phyloP scores from a whole-genome alignment of 2,797 vertebrate genomes.

The Diplodus sargus region DNA sequence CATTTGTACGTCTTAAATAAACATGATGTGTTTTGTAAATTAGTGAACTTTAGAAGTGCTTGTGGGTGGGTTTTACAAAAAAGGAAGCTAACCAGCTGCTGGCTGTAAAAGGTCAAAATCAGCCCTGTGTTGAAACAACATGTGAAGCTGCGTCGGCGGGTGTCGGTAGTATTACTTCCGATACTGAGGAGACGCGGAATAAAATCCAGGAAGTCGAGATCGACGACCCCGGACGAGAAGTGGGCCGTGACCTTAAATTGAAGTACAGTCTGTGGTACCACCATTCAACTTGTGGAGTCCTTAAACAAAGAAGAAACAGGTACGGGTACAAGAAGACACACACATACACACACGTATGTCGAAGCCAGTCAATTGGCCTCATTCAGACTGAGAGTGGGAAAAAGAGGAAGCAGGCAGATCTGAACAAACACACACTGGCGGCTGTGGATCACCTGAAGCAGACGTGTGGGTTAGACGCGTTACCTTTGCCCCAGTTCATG shows the following conservation, averaged over 20 bases:
- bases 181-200: not conserved
- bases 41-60: not conserved
- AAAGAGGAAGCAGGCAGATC: conserved; percentile 50
- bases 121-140: not conserved
- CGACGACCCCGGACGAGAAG: no score
- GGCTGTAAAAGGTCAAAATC: not conserved
- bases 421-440: conserved; percentile 44
- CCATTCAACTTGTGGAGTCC: no score
- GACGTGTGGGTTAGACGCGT: conserved; percentile 31
- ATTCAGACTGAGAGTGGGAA: conserved; percentile 32
- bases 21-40: no score
- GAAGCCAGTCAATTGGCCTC: conserved; percentile 37
- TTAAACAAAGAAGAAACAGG: no score
- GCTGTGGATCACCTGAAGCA: conserved; percentile 46
- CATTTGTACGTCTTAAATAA: no score
- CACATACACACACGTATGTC: not conserved
- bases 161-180: no score
- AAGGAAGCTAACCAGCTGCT: conserved; percentile 1
- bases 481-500: conserved; percentile 32
- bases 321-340: not conserved
- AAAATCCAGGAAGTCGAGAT: no score
- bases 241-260: not conserved
- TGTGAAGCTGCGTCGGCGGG: not conserved
- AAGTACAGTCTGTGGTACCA: not conserved
- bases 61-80: not conserved